Conservation (phyloP, 2,797 vertebrate species). For the Spinus pinus region DNA sequence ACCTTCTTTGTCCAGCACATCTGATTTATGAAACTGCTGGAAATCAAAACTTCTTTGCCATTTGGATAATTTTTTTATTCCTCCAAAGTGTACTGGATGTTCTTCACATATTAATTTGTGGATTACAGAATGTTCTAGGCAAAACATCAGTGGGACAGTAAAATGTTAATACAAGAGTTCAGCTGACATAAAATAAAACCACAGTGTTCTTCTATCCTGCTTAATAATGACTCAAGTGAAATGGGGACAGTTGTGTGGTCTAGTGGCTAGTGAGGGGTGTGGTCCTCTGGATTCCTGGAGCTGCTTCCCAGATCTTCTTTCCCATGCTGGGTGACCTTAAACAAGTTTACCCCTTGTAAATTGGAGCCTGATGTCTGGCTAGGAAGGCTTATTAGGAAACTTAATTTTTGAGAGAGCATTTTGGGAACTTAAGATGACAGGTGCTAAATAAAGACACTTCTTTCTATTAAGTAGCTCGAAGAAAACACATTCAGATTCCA, state of each 20-base stretch:
- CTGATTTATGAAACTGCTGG: constrained; percentile 51
- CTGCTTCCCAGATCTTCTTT: constrained; percentile 53
- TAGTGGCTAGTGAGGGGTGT: constrained; percentile 60
- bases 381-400: constrained; percentile 35
- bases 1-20: constrained; percentile 44
- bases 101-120: constrained; percentile 69
- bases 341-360: constrained; percentile 38
- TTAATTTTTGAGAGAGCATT: constrained; percentile 49
- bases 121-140: constrained; percentile 72
- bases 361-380: constrained; percentile 45
- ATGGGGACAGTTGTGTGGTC: constrained; percentile 63
- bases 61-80: constrained; percentile 39
- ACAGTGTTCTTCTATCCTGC: constrained; percentile 55
- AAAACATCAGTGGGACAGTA: constrained; percentile 67
- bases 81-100: constrained; percentile 58
- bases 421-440: constrained; percentile 56
- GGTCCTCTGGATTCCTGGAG: constrained; percentile 53
- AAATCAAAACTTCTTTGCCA: constrained; percentile 53
- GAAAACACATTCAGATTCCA: constrained; percentile 33
- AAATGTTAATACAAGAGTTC: constrained; percentile 63
- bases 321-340: constrained; percentile 61
- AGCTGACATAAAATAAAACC: constrained; percentile 61
- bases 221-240: constrained; percentile 62
- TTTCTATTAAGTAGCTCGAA: constrained; percentile 56
- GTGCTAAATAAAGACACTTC: constrained; percentile 59